These are phyloP conservation scores for Daphoenositta chrysoptera DNA, from an alignment of 2,113 vertebrate species.

Conservation along the genomic window DNA sequence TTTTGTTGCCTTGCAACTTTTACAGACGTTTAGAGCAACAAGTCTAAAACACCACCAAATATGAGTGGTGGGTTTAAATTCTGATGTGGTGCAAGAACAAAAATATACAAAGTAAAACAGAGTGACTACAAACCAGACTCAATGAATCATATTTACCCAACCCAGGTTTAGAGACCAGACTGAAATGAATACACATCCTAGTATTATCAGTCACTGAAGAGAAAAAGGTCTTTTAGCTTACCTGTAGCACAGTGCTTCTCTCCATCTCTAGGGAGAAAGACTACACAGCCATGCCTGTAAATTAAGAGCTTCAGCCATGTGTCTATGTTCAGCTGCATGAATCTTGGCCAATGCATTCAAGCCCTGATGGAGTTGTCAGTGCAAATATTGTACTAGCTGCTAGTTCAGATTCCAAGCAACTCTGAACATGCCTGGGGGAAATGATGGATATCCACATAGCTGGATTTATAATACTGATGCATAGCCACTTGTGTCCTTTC, in stretches of 20 bases:
- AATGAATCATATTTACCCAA: neutral
- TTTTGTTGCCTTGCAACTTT: neutral
- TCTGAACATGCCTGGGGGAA: neutral
- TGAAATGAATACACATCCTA: neutral
- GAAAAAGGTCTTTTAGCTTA: neutral
- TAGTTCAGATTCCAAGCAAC: neutral
- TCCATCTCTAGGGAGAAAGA: neutral
- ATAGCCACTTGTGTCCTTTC: neutral
- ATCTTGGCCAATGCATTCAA: neutral
- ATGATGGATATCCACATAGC: neutral
- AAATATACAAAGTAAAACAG: neutral
- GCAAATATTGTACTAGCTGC: neutral
- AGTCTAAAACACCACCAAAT: neutral
- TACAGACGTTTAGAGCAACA: neutral
- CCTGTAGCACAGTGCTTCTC: neutral
- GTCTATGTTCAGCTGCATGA: neutral
- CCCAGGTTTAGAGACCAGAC: neutral
- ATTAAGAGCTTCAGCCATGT: neutral
- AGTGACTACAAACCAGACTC: neutral
- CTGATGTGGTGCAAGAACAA: neutral
- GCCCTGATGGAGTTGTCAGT: neutral
- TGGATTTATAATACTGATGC: neutral
- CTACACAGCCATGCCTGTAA: neutral
- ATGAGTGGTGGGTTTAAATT: neutral
- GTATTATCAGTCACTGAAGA: neutral